phyloP scores from a whole-genome alignment of 2,888 invertebrate species.

The Amiota minor region DNA sequence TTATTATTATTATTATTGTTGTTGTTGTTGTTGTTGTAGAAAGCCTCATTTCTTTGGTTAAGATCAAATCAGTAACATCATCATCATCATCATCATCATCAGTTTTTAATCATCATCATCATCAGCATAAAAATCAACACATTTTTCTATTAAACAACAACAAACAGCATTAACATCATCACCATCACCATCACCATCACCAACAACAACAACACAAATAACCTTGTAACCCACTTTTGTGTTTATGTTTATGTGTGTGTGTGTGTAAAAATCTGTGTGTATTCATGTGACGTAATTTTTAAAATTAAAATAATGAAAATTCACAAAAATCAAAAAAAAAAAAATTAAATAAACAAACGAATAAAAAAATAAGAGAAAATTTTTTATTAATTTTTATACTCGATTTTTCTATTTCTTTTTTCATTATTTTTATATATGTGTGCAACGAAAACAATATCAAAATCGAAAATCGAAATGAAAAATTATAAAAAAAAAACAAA shows the following conservation, averaged over 20 bases:
- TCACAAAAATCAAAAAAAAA: conserved; percentile 27
- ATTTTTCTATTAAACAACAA: not conserved
- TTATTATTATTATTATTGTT: not conserved
- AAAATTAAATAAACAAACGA: too few species aligned
- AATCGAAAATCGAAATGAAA: conserved; percentile 6
- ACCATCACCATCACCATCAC: conserved; percentile 32
- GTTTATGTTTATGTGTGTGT: not conserved
- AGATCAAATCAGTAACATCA: not conserved
- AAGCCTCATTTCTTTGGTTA: not conserved
- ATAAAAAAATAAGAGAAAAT: conserved; percentile 6
- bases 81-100: not conserved
- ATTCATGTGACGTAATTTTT: conserved; percentile 18
- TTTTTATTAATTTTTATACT: conserved; percentile 40
- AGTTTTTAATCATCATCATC: not conserved
- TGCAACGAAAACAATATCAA: conserved; percentile 41
- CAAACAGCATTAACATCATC: conserved; percentile 12
- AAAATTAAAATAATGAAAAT: conserved; percentile 6
- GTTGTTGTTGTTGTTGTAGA: conserved; percentile 14
- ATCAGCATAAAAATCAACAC: conserved; percentile 8
- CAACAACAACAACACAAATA: conserved; percentile 39
- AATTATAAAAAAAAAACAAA: not conserved
- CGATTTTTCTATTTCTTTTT: conserved; percentile 63
- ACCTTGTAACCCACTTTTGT: conserved; percentile 15
- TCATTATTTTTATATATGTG: conserved; percentile 61
- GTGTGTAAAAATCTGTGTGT: not conserved